Evolutionary conservation across 2,888 invertebrate species (phyloP).

Genomic region (Meta bourneti): DNA sequence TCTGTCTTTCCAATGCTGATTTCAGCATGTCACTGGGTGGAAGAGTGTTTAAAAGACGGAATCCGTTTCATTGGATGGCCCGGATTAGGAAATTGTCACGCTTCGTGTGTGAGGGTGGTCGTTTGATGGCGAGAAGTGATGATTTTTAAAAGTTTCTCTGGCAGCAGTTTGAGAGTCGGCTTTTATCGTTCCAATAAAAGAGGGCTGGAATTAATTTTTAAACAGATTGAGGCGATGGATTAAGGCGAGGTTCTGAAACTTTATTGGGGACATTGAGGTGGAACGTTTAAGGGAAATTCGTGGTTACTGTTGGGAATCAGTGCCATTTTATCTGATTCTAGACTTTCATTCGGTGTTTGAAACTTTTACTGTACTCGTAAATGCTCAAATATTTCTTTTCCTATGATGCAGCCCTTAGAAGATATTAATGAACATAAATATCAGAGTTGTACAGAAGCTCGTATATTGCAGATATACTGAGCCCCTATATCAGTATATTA

Average conservation of each 20-base stretch:
- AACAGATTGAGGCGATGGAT: not conserved
- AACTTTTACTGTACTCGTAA: too few relatives aligned
- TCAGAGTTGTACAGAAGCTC: too few relatives aligned
- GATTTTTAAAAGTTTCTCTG: slow-evolving; percentile 57
- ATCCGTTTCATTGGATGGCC: slow-evolving; percentile 52
- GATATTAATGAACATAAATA: too few relatives aligned
- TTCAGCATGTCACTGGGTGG: slow-evolving; percentile 44
- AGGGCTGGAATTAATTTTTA: slow-evolving; percentile 5
- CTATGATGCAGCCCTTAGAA: too few relatives aligned
- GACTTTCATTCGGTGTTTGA: too few relatives aligned
- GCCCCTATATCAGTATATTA: too few relatives aligned
- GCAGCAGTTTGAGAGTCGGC: not conserved
- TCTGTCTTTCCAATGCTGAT: slow-evolving; percentile 60
- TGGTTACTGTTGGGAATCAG: too few relatives aligned
- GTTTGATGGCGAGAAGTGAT: slow-evolving; percentile 35
- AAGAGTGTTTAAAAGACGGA: slow-evolving; percentile 41
- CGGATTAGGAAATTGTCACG: slow-evolving; percentile 57
- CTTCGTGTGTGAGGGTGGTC: slow-evolving; percentile 19
- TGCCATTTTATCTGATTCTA: too few relatives aligned
- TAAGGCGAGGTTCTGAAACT: not conserved
- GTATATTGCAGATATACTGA: too few relatives aligned
- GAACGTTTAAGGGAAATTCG: too few relatives aligned
- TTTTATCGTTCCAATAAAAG: not conserved
- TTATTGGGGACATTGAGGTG: too few relatives aligned
- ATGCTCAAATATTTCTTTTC: too few relatives aligned